phyloP scores from a whole-genome alignment of 2,888 invertebrate species.

The Lithosia quadra region DNA sequence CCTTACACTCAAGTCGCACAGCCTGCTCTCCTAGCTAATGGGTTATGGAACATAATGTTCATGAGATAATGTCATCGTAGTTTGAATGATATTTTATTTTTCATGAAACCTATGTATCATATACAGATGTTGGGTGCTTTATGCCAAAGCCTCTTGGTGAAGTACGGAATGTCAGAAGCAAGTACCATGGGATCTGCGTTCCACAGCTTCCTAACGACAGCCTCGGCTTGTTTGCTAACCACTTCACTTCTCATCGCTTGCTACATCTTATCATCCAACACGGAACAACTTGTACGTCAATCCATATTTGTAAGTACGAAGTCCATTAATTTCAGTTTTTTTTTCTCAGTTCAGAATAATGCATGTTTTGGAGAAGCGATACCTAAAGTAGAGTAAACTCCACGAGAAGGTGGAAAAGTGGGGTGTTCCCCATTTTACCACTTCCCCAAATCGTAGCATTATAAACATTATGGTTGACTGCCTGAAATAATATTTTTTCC shows the following conservation, averaged over 20 bases:
- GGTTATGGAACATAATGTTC: too few relatives aligned
- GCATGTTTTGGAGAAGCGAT: too few relatives aligned
- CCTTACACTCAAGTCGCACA: too few relatives aligned
- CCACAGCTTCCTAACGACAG: conserved; percentile 93
- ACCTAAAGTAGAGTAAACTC: too few relatives aligned
- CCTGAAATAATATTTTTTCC: too few relatives aligned
- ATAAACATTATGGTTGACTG: too few relatives aligned
- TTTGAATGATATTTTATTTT: background rate
- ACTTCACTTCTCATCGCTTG: conserved; percentile 91
- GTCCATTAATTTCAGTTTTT: background rate
- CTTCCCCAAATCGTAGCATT: too few relatives aligned
- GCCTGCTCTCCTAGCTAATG: too few relatives aligned
- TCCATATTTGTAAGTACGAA: conserved; percentile 92
- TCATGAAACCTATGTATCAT: background rate
- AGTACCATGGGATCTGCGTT: conserved; percentile 92
- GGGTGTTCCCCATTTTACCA: too few relatives aligned
- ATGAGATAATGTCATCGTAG: background rate
- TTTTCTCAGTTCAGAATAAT: background rate
- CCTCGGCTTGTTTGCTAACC: conserved; percentile 93
- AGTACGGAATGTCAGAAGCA: conserved; percentile 92
- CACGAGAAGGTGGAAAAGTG: too few relatives aligned
- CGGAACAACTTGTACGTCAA: conserved; percentile 91
- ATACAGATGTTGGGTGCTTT: conserved; percentile 91
- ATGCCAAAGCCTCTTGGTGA: conserved; percentile 93
- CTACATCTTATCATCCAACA: conserved; percentile 92